Percentiles rank a stretch among this genome's conserved stretches.
phyloP scores from a whole-genome alignment of 2,888 invertebrate genomes.

The Rhabditoides inermis region DNA sequence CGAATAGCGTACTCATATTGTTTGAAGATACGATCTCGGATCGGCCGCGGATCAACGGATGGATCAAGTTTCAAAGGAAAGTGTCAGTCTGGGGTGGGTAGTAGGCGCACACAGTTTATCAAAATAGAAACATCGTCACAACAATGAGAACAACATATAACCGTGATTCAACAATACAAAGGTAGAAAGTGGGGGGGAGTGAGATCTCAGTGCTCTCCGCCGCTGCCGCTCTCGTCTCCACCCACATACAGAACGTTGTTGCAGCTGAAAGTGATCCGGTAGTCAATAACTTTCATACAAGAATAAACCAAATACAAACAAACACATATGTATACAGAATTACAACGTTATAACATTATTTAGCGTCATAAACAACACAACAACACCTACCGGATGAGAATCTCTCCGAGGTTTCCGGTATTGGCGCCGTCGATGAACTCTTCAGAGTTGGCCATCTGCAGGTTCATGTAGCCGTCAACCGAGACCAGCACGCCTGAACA shows the following conservation, averaged over 20 bases:
- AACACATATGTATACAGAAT: not conserved
- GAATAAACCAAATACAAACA: not conserved
- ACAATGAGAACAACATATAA: no score
- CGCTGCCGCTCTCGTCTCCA: slow-evolving; percentile 34
- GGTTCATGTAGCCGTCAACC: slow-evolving; percentile 97
- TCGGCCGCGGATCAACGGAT: no score
- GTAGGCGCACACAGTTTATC: no score
- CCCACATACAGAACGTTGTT: slow-evolving; percentile 49
- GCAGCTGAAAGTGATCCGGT: slow-evolving; percentile 30
- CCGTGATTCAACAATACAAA: no score
- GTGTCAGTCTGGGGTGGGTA: no score
- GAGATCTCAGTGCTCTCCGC: no score
- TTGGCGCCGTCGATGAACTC: slow-evolving; percentile 85
- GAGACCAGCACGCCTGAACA: slow-evolving; percentile 78
- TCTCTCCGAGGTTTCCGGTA: slow-evolving; percentile 90
- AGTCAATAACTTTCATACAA: not conserved
- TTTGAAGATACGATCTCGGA: no score
- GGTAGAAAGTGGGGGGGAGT: no score
- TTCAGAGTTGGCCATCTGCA: slow-evolving; percentile 90
- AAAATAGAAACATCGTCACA: no score
- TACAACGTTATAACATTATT: not conserved
- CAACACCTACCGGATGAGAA: slow-evolving; percentile 72
- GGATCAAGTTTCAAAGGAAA: no score
- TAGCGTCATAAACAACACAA: no score
- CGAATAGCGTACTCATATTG: no score